Conservation (phyloP, 2,888 invertebrate species). For the Thera obeliscata region DNA sequence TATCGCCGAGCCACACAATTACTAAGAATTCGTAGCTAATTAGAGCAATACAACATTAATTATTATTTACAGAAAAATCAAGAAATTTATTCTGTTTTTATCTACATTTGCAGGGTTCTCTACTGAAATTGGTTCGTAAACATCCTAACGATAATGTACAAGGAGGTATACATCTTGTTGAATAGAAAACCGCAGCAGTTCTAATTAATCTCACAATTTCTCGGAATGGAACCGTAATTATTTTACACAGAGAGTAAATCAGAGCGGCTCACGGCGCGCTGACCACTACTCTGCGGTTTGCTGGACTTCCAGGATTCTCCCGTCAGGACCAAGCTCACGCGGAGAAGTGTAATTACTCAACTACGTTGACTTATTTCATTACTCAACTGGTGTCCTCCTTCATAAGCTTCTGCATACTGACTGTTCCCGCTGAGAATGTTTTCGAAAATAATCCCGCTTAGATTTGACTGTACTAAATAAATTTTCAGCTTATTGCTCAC, state of each 20-base stretch:
- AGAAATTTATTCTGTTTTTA: too few species aligned
- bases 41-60: too few species aligned
- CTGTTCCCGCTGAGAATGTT: not conserved
- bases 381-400: too few species aligned
- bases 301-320: conserved; percentile 1
- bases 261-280: not conserved
- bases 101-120: too few species aligned
- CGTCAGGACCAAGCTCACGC: not conserved
- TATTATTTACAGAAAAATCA: too few species aligned
- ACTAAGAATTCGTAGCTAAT: too few species aligned
- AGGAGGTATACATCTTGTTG: not conserved
- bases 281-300: not conserved
- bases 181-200: not conserved
- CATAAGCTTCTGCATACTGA: too few species aligned
- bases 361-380: not conserved
- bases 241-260: conserved; percentile 7
- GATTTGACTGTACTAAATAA: not conserved
- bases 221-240: not conserved
- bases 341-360: not conserved
- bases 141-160: not conserved
- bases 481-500: not conserved
- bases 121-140: not conserved
- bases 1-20: too few species aligned
- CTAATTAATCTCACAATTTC: not conserved
- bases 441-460: not conserved